Base-by-base conservation (phyloP, 1,140 invertebrate species). In the Drosophila kikkawai region DNA sequence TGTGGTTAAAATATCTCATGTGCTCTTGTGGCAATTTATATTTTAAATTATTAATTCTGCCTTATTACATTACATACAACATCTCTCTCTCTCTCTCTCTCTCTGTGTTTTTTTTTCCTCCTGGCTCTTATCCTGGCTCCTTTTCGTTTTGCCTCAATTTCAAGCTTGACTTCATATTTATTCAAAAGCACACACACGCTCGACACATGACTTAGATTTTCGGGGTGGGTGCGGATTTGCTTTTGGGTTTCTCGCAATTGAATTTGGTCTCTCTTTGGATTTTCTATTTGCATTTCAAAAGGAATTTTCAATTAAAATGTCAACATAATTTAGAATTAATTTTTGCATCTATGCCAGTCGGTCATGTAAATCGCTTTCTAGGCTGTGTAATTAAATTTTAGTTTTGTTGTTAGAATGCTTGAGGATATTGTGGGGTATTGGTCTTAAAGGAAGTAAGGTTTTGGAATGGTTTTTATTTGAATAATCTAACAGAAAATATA, bases 1-100 rank as follows among this genome's bases (percentile, higher is more conserved):
- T 90, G 85, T 70, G 85, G 85, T 90, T 90, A 90, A 90, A 90
- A 90, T 90, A 90, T 90, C 81, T 90, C 78, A 88, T 88, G 78
- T 90, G 68, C 75, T 83, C 80, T 90, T 84, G 60, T 76, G 71
- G 85, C 85, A 90, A 90, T 90, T 90, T 90, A 85, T 90, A 90
- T 90, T 90, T 90, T 90, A 82, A 90, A 90, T 82, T 90, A 90
- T 90, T 90, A 85, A 90, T 90, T 81, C 81, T 70, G 67, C 73
- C 81, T 82, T 90, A 79, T 90, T 90, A 81, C 80, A 75, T 88
- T 84, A 87, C 66, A 78, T 44, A 60, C 55, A 53, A 45, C 74
- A 76, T 45, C n/a, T 61, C 29, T 19, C 19, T n/a, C 5, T n/a
- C 5, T 11, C 17, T 29, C 26, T 22, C 15, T 36, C n/a, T 6